Evolutionary conservation across 23 tunicate genomes (phyloP).

Genomic region (Halocynthia aurantium): DNA sequence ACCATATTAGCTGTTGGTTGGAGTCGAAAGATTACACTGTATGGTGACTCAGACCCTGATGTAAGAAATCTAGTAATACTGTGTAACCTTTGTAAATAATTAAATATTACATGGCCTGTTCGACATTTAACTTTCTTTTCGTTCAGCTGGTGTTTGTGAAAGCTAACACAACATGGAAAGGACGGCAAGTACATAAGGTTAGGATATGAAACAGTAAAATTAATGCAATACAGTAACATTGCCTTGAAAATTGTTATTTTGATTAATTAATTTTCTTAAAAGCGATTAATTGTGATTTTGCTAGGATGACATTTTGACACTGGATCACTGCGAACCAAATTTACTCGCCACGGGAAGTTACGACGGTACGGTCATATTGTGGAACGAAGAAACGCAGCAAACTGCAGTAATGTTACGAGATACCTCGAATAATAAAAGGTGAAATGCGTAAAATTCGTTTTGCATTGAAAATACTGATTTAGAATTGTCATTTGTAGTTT

Average conservation of each 20-base stretch:
- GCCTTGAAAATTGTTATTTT: not conserved
- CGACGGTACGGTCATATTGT: constrained; percentile 83
- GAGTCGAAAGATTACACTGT: constrained; percentile 56
- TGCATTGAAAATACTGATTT: too few relatives aligned
- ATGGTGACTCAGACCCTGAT: constrained; percentile 73
- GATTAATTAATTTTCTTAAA: not conserved
- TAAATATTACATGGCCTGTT: not conserved
- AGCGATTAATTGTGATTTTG: not conserved
- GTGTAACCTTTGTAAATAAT: not conserved
- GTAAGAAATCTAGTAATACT: constrained; percentile 12
- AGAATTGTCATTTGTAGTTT: too few relatives aligned
- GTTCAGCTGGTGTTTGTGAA: constrained; percentile 40
- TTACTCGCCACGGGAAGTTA: constrained; percentile 86
- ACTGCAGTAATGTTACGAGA: constrained; percentile 38
- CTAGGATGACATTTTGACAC: constrained; percentile 73
- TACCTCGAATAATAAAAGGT: not conserved
- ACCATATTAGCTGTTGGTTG: constrained; percentile 83
- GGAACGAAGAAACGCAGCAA: constrained; percentile 94
- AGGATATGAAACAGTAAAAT: not conserved
- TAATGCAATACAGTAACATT: constrained; percentile 1
- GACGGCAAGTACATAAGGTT: constrained; percentile 81
- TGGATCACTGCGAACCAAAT: constrained; percentile 64
- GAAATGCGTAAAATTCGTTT: too few relatives aligned
- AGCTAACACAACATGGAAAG: constrained; percentile 68
- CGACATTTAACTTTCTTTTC: not conserved